These are phyloP conservation scores for Sesamia inferens DNA, from an alignment of 2,888 invertebrate genomes.

Conservation along the genomic window DNA sequence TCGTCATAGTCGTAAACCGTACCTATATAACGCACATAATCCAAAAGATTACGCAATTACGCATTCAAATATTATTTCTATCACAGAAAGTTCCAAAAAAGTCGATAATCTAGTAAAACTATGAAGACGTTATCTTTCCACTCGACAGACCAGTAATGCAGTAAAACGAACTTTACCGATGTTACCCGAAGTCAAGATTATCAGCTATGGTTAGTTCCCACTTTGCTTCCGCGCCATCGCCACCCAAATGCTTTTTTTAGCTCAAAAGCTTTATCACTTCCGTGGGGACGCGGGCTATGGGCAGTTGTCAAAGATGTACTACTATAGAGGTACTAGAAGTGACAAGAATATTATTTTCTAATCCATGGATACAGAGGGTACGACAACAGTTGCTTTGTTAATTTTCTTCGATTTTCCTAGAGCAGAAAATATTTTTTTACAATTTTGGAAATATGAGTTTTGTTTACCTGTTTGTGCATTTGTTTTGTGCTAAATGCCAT, in stretches of 20 bases:
- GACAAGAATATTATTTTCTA: constrained; percentile 14
- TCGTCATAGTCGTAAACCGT: not conserved
- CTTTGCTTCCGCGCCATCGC: constrained; percentile 87
- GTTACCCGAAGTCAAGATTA: constrained; percentile 73
- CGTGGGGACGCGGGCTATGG: constrained; percentile 83
- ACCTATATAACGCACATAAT: not conserved
- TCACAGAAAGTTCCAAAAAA: not conserved
- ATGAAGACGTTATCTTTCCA: constrained; percentile 79
- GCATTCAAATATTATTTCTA: not conserved
- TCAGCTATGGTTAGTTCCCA: constrained; percentile 81
- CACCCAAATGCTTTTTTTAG: constrained; percentile 88
- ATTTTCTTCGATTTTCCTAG: not conserved
- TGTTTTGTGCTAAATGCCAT: not conserved
- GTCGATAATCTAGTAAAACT: constrained; percentile 46
- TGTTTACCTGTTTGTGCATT: not conserved
- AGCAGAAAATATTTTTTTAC: too few relatives aligned
- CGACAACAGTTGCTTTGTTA: too few relatives aligned
- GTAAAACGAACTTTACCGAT: constrained; percentile 58
- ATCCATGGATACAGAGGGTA: too few relatives aligned
- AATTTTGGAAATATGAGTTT: not conserved
- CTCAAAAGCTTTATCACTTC: constrained; percentile 90
- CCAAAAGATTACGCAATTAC: not conserved
- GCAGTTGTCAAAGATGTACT: constrained; percentile 65
- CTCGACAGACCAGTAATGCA: constrained; percentile 71
- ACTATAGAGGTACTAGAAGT: constrained; percentile 64